phyloP scores from a whole-genome alignment of 2,797 vertebrate species.

The Schizopygopsis pylzovi region DNA sequence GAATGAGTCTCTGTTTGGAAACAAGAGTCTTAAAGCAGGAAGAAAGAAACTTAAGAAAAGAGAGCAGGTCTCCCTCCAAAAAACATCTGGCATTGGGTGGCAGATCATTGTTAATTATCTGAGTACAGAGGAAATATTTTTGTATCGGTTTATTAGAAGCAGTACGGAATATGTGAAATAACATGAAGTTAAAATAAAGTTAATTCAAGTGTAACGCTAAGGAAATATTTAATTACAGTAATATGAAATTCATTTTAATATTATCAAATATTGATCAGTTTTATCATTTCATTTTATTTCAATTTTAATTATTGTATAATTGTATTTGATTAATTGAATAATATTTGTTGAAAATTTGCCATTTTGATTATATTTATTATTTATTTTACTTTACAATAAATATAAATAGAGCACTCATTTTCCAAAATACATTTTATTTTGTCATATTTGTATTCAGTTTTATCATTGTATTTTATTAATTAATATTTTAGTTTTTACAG shows the following conservation, averaged over 20 bases:
- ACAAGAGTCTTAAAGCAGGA: constrained; percentile 44
- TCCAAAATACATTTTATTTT: background rate
- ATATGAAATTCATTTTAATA: too few species aligned
- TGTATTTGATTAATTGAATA: background rate
- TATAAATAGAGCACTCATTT: background rate
- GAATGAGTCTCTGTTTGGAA: constrained; percentile 63
- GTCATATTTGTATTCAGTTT: background rate
- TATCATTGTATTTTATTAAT: background rate
- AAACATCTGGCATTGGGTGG: constrained; percentile 57
- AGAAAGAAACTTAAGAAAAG: constrained; percentile 27
- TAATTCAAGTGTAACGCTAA: background rate
- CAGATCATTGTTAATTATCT: constrained; percentile 12
- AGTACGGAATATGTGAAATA: background rate
- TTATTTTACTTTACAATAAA: too few species aligned
- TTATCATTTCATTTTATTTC: too few species aligned
- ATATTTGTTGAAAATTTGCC: background rate
- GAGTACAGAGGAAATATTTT: background rate
- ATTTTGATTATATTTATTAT: too few species aligned
- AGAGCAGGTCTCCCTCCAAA: constrained; percentile 64
- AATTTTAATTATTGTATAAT: background rate
- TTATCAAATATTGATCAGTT: too few species aligned
- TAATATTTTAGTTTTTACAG: background rate
- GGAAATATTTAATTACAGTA: too few species aligned
- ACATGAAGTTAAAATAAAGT: background rate
- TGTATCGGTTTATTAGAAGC: background rate